Base-by-base conservation (phyloP, 1,140 invertebrate species). In the Lucilia cuprina region DNA sequence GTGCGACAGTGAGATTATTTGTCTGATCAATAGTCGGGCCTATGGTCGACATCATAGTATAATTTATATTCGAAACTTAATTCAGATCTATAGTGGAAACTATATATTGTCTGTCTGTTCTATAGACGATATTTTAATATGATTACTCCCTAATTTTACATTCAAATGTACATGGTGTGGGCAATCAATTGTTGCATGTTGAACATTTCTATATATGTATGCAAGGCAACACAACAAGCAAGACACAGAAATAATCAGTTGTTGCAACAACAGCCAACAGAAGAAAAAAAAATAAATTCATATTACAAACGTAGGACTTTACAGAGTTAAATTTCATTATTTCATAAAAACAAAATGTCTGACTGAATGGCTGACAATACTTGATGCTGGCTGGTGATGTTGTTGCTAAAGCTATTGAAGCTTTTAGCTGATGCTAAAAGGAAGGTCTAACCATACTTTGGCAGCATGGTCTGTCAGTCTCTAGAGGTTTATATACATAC, bases 141-240 rank as follows among this genome's bases (percentile, higher is more conserved):
- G n/a, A n/a, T n/a, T n/a, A n/a, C n/a, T n/a, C 25, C 25, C 25
- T 30, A 30, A 30, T 30, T 3, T 41, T 41, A 41, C 41, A 41
- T 41, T 41, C 41, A 41, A 8, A 41, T 10, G 41, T 41, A 41
- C 41, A 55, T 19, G 19, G 77, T 80, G 77, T 80, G 77, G 77
- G 82, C 70, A 74, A 83, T 83, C 82, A 83, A 83, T 83, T 83
- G 82, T 83, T 83, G 82, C 82, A 83, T 82, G 77, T 80, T 49
- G 41, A 50, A 80, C 77, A 80, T 80, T 49, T 60, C 55, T 70
- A 70, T 70, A 70, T 70, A 21, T 30, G 50, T 41, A 41, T 30
- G 10, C 5, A 60, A 60, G n/a, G 14, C 55, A 60, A 60, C 55
- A 70, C 65, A 70, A 70, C 25, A 5, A 49, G 19, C 55, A n/a